Evolutionary conservation across 2,888 invertebrate genomes (phyloP), one percentile per base, ranked within the genome.

Genomic region (Volucella zonaria): DNA sequence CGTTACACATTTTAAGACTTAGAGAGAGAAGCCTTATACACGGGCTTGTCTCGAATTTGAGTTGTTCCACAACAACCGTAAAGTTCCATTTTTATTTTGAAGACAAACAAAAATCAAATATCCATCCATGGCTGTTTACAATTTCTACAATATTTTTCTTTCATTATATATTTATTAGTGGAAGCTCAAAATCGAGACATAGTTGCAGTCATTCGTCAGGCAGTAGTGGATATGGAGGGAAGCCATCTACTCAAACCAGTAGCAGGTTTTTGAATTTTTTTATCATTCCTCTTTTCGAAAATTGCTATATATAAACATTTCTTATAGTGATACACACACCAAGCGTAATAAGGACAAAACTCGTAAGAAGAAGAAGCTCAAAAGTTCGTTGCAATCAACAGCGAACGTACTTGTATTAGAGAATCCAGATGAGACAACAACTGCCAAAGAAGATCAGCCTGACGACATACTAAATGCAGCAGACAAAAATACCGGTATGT

Each of bases 211-310:
- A 95, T 89, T 96, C 95, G 0, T 96, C 96, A 52, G 94, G 95
- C 54, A 96, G 96, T 92, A 96, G 96, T 90, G 96, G 96, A 2
- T 96, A 96, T 93, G 94, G 95, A 54, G 96, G 95, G 1, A 94
- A 95, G 86, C 93, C 93, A 0, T 94, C 94, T 0, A 93, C 93
- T 2, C 93, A 94, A 87, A 93, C 92, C 61, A 94, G 93, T 91
- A 93, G 94, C 89, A 91, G 83, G 59, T 73, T 71, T 40, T 31
- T 23, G 38, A 62, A 31, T 4, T 47, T 38, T 11, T 47, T 15
- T 42, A 23, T 18, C 38, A 9, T 49, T 51, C 2, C 18, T 15
- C 11, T 42, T 3, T 31, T 14, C 14, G 6, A 8, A 38, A 54
- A 14, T 43, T 49, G 0, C 12, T 6, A 6, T 6, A 31, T 31